Evolutionary conservation across 2,113 vertebrate species (phyloP), one percentile per base, ranked within the genome.

Genomic region (Tringa solitaria): DNA sequence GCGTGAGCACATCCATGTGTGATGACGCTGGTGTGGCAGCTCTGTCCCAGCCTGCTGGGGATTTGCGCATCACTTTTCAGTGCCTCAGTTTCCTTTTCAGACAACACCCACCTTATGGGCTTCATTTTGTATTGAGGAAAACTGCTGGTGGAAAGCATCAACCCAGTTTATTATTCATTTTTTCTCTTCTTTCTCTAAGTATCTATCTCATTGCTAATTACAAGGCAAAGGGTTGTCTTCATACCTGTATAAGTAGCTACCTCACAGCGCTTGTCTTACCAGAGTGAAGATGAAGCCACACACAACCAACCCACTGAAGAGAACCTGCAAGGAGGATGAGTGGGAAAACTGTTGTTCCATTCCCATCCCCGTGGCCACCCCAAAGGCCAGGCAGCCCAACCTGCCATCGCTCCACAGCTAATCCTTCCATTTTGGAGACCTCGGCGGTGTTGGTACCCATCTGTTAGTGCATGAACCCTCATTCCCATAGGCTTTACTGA

Each of bases 111-210:
- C 26, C 8, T 54, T 28, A 26, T 4, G 6, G 48, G 50, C 53
- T 82, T 43, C 4, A 11, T 32, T 56, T 63, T 17, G 13, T 37
- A 15, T 13, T 35, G 48, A 83, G 39, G 30, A 87, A 92, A 92
- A 30, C 14, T 1, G 2, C 12, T 56, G 33, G 22, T 24, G 22
- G 61, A 54, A 87, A 76, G 27, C n/a, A 75, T 37, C 37, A 51
- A 28, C 4, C 2, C 21, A 14, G 19, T 39, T 70, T 39, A 33
- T 27, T 35, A 30, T 5, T 48, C 0, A 0, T 24, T 15, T 50
- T 67, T 75, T 61, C 4, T 9, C 8, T 77, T 64, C 46, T 41
- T 68, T 32, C 30, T 91, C 43, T 43, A 82, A 79, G 51, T n/a
- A 77, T 33, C 46, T 53, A 77, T 48, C 51, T 57, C 46, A 7